These are phyloP conservation scores for Zosterops hypoxanthus DNA, from an alignment of 2,113 vertebrate genomes.

Conservation along the genomic window DNA sequence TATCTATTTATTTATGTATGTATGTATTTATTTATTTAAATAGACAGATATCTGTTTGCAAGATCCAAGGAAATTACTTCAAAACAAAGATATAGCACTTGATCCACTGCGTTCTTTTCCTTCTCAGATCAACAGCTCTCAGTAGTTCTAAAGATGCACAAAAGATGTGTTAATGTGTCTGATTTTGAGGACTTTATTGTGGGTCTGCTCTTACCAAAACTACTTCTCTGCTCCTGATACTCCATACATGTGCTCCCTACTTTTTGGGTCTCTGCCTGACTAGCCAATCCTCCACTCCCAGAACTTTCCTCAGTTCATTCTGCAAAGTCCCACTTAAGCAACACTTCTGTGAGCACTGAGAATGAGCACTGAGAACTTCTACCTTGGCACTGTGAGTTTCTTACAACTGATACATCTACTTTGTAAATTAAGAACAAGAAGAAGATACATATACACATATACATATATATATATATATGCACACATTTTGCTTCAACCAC, in stretches of 20 bases:
- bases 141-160: neutral
- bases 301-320: neutral
- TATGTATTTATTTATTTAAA: neutral
- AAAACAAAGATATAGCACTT: neutral
- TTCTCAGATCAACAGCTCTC: neutral
- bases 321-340: neutral
- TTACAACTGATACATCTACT: neutral
- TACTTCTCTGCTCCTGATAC: neutral
- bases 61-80: neutral
- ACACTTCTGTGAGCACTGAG: neutral
- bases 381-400: neutral
- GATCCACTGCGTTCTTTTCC: neutral
- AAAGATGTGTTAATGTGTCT: neutral
- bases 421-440: neutral
- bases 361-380: neutral
- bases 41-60: neutral
- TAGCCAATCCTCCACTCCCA: neutral
- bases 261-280: neutral
- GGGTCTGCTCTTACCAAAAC: neutral
- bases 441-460: neutral
- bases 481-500: neutral
- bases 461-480: fast-evolving
- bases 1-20: neutral
- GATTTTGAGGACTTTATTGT: neutral
- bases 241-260: neutral